These are phyloP conservation scores for Rhombomys opimus DNA, from an alignment of 2,113 vertebrate genomes.

Conservation along the genomic window DNA sequence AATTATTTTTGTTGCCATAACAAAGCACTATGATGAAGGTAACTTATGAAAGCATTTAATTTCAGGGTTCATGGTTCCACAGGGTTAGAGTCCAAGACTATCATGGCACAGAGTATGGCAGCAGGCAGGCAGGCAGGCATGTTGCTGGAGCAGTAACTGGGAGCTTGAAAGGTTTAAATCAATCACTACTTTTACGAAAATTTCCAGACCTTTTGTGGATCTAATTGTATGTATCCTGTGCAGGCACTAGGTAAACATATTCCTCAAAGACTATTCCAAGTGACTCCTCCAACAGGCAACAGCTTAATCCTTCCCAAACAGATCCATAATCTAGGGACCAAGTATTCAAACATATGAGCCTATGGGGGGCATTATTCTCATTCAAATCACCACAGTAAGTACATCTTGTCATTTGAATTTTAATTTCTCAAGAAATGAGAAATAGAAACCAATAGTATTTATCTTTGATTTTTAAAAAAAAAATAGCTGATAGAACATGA, in stretches of 20 bases:
- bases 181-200: background rate
- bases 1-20: background rate
- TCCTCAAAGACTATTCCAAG: background rate
- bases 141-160: background rate
- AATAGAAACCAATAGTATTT: background rate
- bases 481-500: too few relatives aligned
- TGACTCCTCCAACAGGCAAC: background rate
- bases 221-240: background rate
- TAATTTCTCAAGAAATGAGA: conserved; percentile 39
- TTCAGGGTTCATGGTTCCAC: background rate
- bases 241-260: background rate
- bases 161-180: background rate
- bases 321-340: background rate
- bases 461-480: background rate
- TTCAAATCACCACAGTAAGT: background rate
- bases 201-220: background rate
- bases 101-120: too few relatives aligned
- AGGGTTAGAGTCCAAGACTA: background rate
- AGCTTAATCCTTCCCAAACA: background rate
- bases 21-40: background rate
- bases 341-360: background rate
- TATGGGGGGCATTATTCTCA: background rate
- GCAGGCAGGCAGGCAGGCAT: background rate
- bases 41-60: background rate
- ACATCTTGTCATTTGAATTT: background rate